Conservation (phyloP, 1,140 invertebrate genomes). For the Ceratosolen solmsi region DNA sequence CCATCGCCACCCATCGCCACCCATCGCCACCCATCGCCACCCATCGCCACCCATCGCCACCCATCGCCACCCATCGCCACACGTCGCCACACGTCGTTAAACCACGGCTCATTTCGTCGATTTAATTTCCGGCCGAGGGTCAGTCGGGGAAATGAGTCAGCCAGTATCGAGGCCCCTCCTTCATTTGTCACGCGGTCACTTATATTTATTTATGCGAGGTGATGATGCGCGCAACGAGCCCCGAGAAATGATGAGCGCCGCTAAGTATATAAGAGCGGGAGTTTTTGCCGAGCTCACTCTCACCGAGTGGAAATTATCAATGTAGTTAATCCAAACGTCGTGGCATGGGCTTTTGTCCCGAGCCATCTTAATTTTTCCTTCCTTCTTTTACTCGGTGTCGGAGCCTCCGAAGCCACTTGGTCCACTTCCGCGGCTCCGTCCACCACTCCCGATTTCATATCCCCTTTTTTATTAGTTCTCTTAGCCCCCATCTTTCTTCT, state of each 20-base stretch:
- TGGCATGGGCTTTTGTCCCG: not conserved
- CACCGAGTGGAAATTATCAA: conserved; percentile 16
- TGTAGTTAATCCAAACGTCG: not conserved
- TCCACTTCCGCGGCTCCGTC: conserved; percentile 40
- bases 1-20: no score
- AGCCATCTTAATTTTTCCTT: conserved; percentile 24
- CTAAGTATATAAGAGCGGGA: not conserved
- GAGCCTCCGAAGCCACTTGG: conserved; percentile 24
- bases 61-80: no score
- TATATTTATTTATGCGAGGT: conserved; percentile 8
- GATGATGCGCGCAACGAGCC: conserved; percentile 27
- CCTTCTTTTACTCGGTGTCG: not conserved
- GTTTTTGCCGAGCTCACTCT: no score
- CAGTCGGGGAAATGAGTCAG: not conserved
- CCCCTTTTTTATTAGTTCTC: conserved; percentile 34
- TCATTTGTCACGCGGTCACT: conserved; percentile 29
- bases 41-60: no score
- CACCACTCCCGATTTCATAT: no score
- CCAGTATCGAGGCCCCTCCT: not conserved
- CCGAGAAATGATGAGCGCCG: conserved; percentile 33
- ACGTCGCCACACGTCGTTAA: no score
- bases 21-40: not conserved
- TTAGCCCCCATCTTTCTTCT: conserved; percentile 18
- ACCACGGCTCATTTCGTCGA: conserved; percentile 8
- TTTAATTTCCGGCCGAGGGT: conserved; percentile 7